These are phyloP conservation scores for Ameiurus melas DNA, from an alignment of 2,113 vertebrate species.

Conservation along the genomic window DNA sequence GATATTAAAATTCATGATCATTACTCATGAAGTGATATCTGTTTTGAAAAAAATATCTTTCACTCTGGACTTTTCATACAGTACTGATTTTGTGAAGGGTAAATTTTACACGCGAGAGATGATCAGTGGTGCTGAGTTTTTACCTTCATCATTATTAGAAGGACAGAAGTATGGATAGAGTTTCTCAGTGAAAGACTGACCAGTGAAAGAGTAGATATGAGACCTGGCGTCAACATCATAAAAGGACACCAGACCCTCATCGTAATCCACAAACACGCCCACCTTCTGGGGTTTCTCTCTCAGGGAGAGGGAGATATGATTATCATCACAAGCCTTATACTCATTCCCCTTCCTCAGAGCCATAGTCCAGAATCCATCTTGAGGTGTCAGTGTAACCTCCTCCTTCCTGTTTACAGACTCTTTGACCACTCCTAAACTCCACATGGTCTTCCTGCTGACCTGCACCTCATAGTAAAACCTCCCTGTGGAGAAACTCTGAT, in stretches of 20 bases:
- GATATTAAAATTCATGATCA: background rate
- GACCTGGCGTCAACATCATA: background rate
- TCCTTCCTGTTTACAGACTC: background rate
- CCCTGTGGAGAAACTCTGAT: background rate
- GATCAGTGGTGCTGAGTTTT: slow-evolving; percentile 2
- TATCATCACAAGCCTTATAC: background rate
- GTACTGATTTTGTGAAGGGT: too few relatives aligned
- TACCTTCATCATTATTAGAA: background rate
- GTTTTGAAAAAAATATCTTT: background rate
- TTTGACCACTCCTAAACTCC: background rate
- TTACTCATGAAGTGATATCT: background rate
- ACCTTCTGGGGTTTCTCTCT: slow-evolving; percentile 5
- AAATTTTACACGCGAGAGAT: background rate
- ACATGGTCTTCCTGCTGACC: background rate
- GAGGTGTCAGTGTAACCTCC: background rate
- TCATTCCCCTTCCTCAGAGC: background rate
- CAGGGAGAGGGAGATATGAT: background rate
- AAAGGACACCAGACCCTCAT: slow-evolving; percentile 28
- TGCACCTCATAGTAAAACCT: slow-evolving; percentile 26
- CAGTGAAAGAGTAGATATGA: slow-evolving; percentile 25
- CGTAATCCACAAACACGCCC: slow-evolving; percentile 22
- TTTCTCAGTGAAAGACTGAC: slow-evolving; percentile 22
- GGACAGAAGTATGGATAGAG: slow-evolving; percentile 10
- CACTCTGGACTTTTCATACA: too few relatives aligned
- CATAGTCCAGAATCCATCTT: background rate